phyloP scores from a whole-genome alignment of 2,113 vertebrate species.

The Scolopax mira region DNA sequence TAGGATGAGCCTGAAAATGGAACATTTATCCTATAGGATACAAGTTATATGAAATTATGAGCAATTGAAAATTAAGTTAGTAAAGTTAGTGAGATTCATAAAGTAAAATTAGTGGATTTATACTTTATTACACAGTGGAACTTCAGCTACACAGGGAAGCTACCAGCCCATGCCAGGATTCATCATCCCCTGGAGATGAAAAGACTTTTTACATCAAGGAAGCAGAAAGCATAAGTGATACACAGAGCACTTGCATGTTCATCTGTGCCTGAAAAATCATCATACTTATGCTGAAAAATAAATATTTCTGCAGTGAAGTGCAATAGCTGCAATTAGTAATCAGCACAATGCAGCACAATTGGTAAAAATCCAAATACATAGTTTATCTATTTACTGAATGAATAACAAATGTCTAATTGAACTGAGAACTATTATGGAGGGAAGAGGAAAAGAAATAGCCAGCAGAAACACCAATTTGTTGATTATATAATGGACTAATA shows the following conservation, averaged over 20 bases:
- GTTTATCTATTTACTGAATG: conserved; percentile 8
- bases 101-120: not conserved
- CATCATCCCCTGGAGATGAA: not conserved
- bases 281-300: not conserved
- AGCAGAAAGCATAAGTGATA: not conserved
- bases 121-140: not conserved
- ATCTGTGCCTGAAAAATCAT: not conserved
- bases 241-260: not conserved
- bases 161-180: not conserved
- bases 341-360: not conserved
- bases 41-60: not conserved
- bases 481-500: not conserved
- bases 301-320: not conserved
- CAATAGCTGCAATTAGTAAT: not conserved
- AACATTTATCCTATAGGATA: not conserved
- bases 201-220: not conserved
- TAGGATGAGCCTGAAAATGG: not conserved
- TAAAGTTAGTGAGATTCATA: not conserved
- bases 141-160: not conserved
- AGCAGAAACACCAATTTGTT: not conserved
- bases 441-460: not conserved
- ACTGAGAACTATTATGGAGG: not conserved
- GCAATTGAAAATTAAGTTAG: not conserved
- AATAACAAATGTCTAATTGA: not conserved
- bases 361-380: not conserved